A percentile compares a stretch with the other conserved stretches of the same genome.
phyloP scores from a whole-genome alignment of 2,113 vertebrate genomes.

The Geothlypis trichas region DNA sequence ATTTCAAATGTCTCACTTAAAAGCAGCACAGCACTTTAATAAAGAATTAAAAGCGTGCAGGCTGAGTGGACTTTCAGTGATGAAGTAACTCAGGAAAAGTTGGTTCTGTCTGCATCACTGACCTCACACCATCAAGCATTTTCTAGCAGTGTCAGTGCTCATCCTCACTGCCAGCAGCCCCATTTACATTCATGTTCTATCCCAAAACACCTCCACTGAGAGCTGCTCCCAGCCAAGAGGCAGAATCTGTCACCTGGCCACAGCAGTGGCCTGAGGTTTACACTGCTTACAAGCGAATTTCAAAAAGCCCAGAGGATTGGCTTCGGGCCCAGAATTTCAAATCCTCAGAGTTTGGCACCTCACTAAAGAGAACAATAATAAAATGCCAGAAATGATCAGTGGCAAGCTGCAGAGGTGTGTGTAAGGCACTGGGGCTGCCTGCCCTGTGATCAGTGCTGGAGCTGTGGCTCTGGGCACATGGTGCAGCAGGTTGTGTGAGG shows the following conservation, averaged over 20 bases:
- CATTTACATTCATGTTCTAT: not conserved
- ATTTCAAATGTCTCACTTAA: not conserved
- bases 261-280: not conserved
- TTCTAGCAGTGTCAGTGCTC: not conserved
- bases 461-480: not conserved
- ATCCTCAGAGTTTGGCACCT: not conserved
- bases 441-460: not conserved
- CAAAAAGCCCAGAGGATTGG: not conserved
- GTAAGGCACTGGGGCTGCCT: not conserved
- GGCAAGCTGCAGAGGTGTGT: not conserved
- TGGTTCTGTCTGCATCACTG: not conserved
- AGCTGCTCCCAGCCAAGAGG: not conserved
- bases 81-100: not conserved
- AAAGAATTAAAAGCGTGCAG: not conserved
- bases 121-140: not conserved
- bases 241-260: slow-evolving; percentile 16
- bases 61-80: not conserved
- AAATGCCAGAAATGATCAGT: not conserved
- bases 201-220: not conserved
- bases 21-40: not conserved
- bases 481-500: not conserved
- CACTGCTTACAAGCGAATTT: not conserved
- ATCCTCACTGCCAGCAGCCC: not conserved
- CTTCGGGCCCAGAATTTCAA: not conserved
- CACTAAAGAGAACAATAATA: not conserved